Base-by-base conservation (phyloP, 2,888 invertebrate genomes). In the Mythimna albipuncta region DNA sequence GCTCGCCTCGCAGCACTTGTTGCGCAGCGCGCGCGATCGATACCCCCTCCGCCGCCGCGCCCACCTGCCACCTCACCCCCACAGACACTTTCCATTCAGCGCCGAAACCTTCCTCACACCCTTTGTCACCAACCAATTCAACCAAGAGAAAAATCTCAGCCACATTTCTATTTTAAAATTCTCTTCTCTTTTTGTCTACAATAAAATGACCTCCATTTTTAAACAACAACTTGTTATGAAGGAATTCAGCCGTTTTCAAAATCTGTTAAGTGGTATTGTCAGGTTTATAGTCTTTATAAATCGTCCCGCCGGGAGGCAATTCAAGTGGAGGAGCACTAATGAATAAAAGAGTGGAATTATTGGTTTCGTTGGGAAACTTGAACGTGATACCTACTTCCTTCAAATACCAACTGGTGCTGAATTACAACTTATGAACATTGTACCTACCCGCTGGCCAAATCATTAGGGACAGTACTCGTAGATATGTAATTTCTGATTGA, bases 1-100 rank as follows among this genome's bases (percentile, higher is more conserved):
- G 71, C 67, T 32, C 70, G 67, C 69, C 73, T 71, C 88, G 87
- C 84, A 89, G 88, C 93, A 95, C 95, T 94, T 95, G 95, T 95
- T 95, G 95, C 95, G 95, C 95, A 92, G 92, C 85, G 87, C 85
- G 84, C 85, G 82, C 88, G 93, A 95, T 95, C 95, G 94, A 95
- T 95, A 93, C 77, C 78, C 67, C 78, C 86, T 75, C 83, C 76
- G 77, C 70, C 86, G 82, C 85, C 77, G 85, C 86, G 82, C 85
- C 83, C 86, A 85, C 85, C 85, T 81, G 70, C 75, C 79, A 55
- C 64, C 70, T 52, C 69, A 62, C 65, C 75, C 75, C 55, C 73
- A 82, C 80, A 81, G 82, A 85, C 85, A 88, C 83, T 86, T 88
- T 82, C 87, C 82, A 88, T 89, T 89, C 86, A 89, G 79, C 81